Evolutionary conservation across 30 jellyfish, hydroid and myxozoan species (phyloP), one percentile per base, ranked within the genome.

Genomic region (Aurelia coerulea): DNA sequence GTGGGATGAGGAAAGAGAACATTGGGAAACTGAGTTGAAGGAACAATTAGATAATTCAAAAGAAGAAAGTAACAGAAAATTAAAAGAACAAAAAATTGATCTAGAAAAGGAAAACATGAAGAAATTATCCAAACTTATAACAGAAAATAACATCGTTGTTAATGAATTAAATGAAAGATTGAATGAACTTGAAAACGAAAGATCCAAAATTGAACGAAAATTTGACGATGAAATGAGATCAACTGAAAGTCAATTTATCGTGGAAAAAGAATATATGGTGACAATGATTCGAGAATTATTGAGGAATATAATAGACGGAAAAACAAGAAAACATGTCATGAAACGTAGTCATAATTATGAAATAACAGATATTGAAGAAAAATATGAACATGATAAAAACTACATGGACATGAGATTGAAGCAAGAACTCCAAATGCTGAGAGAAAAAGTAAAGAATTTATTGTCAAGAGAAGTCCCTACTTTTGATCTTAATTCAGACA

Each of bases 1-100:
- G 91, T 83, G 89, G 88, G 76, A 89, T n/a, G 99, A 95, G 18
- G 99, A 95, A 49, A 80, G 98, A 70, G 80, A 64, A 29, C 81
- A 86, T n/a, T 95, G 97, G 97, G 99, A 95, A 62, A 84, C 65
- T 18, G 99, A 95, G 72, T 78, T 95, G 76, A 83, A 72, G 19
- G 83, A 66, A 12, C 81, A 91, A 19, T 32, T 76, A 71, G 65
- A 81, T 32, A 85, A 90, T 3, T 74, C 89, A n/a, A 84, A 75
- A 33, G 86, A 86, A 19, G 99, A 95, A 18, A 49, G 73, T 46
- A 76, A 63, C 58, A 68, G 88, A 65, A 87, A 95, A 72, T 83
- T 95, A 31, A 70, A 60, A 17, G 97, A 90, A 73, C 99, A 95
- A 62, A 90, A 72, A 87, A 69, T n/a, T 6, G 99, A 95, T 67